A percentile compares a stretch with the other conserved stretches of the same genome.
phyloP scores from a whole-genome alignment of 2,797 vertebrate species.

The Gobio occitaniae region DNA sequence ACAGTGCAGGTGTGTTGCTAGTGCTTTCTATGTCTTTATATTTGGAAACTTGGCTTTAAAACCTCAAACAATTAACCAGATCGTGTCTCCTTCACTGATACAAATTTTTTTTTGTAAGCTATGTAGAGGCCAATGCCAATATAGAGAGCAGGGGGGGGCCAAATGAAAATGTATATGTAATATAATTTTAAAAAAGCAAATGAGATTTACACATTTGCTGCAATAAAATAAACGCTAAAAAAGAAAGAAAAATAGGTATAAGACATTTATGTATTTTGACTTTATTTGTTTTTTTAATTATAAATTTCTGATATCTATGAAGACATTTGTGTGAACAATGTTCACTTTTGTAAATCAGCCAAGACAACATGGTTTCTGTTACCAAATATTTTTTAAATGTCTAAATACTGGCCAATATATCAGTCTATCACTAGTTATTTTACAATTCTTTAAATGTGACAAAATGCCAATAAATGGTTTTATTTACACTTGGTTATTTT shows the following conservation, averaged over 20 bases:
- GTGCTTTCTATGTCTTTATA: background rate
- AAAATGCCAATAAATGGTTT: constrained; percentile 7
- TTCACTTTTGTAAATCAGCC: background rate
- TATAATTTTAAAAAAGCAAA: background rate
- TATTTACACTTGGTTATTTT: background rate
- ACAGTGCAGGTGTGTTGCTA: background rate
- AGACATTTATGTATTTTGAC: background rate
- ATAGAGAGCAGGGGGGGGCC: background rate
- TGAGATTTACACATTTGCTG: background rate
- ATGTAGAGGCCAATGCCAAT: background rate
- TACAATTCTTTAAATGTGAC: background rate
- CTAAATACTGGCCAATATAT: background rate
- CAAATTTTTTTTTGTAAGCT: background rate
- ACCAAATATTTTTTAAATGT: background rate
- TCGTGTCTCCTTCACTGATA: background rate
- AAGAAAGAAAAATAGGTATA: background rate
- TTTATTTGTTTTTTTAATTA: background rate
- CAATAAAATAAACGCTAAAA: background rate
- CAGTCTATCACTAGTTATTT: background rate
- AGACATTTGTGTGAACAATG: background rate
- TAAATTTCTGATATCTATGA: background rate
- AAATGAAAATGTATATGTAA: background rate
- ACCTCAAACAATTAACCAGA: background rate
- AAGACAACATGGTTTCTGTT: background rate
- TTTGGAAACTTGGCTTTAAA: background rate